A percentile compares a stretch with the other conserved stretches of the same genome.
Conservation (phyloP, 1,140 invertebrate genomes). For the Batillaria attramentaria region DNA sequence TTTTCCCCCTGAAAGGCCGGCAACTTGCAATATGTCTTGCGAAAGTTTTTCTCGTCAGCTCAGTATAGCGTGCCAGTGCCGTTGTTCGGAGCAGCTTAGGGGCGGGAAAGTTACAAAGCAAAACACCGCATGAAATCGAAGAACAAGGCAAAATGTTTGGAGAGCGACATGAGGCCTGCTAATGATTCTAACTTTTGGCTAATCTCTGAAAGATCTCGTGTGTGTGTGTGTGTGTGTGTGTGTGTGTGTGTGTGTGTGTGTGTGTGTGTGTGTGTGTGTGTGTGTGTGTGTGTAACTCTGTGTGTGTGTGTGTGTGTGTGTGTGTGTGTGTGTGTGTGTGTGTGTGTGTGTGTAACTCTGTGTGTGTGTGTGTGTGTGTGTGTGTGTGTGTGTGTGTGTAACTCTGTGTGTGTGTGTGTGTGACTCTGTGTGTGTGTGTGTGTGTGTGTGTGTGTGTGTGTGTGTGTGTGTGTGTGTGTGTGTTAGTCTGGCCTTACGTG, state of each 20-base stretch:
- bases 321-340: neutral
- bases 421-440: neutral
- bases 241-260: constrained; percentile 5
- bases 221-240: neutral
- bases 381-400: neutral
- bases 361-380: neutral
- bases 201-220: too few relatives aligned
- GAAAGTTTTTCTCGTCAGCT: too few relatives aligned
- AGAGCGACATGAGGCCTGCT: too few relatives aligned
- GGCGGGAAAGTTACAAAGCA: too few relatives aligned
- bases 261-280: constrained; percentile 7
- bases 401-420: neutral
- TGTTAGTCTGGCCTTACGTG: too few relatives aligned
- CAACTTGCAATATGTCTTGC: too few relatives aligned
- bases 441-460: neutral
- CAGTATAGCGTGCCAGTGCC: too few relatives aligned
- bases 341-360: neutral
- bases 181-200: too few relatives aligned
- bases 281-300: neutral
- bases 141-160: too few relatives aligned
- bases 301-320: neutral
- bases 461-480: neutral
- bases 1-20: too few relatives aligned
- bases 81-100: too few relatives aligned
- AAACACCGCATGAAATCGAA: too few relatives aligned